Percentiles rank a stretch among this genome's conserved stretches.
phyloP scores from a whole-genome alignment of 2,888 invertebrate genomes.

The Drosophila macrospina region DNA sequence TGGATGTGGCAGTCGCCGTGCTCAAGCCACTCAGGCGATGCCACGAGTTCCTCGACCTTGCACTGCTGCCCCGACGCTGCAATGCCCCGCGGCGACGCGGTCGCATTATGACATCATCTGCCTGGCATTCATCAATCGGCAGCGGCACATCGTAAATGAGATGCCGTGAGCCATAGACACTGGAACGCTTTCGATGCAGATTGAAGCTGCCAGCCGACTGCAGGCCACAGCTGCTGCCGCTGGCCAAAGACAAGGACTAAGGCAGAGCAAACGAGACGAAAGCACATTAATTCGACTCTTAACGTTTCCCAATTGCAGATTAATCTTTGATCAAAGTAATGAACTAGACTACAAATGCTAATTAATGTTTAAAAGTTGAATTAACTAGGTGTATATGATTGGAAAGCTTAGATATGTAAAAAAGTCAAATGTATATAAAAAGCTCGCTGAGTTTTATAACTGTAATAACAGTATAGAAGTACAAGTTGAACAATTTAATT shows the following conservation, averaged over 20 bases:
- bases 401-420: too few relatives aligned
- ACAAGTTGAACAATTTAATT: too few relatives aligned
- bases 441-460: too few relatives aligned
- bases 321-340: too few relatives aligned
- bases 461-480: too few relatives aligned
- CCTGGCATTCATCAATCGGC: slow-evolving; percentile 87
- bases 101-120: slow-evolving; percentile 85
- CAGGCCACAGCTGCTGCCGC: slow-evolving; percentile 45
- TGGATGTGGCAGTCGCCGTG: slow-evolving; percentile 72
- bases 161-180: slow-evolving; percentile 87
- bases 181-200: slow-evolving; percentile 85
- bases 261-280: fast-evolving
- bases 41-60: slow-evolving; percentile 64
- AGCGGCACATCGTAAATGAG: slow-evolving; percentile 88
- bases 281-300: too few relatives aligned
- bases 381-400: too few relatives aligned
- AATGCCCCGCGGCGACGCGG: slow-evolving; percentile 68
- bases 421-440: too few relatives aligned
- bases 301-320: too few relatives aligned
- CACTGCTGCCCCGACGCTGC: slow-evolving; percentile 59
- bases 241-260: slow-evolving; percentile 42
- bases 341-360: too few relatives aligned
- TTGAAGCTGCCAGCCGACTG: slow-evolving; percentile 70
- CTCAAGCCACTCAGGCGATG: slow-evolving; percentile 78
- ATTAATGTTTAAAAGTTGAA: too few relatives aligned